phyloP scores from a whole-genome alignment of 2,113 vertebrate genomes.

The Bostrychus sinensis region DNA sequence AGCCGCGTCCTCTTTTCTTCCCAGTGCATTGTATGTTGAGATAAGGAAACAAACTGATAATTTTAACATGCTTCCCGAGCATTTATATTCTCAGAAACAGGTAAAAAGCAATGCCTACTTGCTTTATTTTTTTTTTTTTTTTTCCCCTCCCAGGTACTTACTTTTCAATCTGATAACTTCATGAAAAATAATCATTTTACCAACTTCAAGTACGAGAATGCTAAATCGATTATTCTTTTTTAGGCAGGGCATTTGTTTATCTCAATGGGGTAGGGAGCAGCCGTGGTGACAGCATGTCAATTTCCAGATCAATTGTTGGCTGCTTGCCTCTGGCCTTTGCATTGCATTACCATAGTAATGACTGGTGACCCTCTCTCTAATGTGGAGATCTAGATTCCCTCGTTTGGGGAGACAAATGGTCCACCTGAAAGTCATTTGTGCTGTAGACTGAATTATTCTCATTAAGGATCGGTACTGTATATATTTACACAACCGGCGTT shows the following conservation, averaged over 20 bases:
- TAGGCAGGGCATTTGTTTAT: conserved; percentile 72
- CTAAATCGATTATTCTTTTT: conserved; percentile 69
- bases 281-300: conserved; percentile 78
- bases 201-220: conserved; percentile 43
- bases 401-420: conserved; percentile 38
- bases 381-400: conserved; percentile 45
- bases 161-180: conserved; percentile 61
- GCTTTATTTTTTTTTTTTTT: neutral
- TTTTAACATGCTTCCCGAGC: neutral
- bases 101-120: neutral
- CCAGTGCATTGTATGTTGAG: neutral
- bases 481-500: conserved; percentile 25
- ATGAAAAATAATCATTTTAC: conserved; percentile 62
- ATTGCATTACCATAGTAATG: conserved; percentile 82
- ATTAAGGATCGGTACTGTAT: neutral
- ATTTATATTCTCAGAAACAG: no score
- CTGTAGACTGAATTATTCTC: conserved; percentile 35
- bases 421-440: conserved; percentile 48
- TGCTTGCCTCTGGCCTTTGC: conserved; percentile 73
- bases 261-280: conserved; percentile 64
- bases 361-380: conserved; percentile 68
- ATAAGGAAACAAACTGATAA: conserved; percentile 10
- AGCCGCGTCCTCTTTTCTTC: neutral
- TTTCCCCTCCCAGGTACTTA: conserved; percentile 10
- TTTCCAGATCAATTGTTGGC: conserved; percentile 80